Evolutionary conservation across 2,888 invertebrate species (phyloP), one percentile per base, ranked within the genome.

Genomic region (Eugnorisma glareosa): DNA sequence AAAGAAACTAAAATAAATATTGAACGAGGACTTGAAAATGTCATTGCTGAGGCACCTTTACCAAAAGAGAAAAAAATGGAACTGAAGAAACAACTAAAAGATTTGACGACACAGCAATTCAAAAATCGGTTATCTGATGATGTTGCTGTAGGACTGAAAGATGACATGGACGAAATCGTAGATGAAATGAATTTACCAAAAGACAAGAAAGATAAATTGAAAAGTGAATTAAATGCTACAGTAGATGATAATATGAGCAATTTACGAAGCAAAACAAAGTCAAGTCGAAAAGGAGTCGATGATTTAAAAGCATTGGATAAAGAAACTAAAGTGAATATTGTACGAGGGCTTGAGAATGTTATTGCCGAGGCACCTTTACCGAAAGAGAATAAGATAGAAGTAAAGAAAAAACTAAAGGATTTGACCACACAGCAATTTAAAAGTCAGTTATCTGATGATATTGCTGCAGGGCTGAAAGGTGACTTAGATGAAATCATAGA

Each of bases 211-310:
- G 75, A 81, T 40, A 69, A 71, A 48, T 74, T 82, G 5, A 82
- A 82, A 67, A 77, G 64, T 10, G 70, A 77, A 8, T 64, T 91
- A 40, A 80, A 72, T 13, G 54, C 81, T 15, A 82, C 75, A 51
- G 48, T 43, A 4, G 54, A 73, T 0, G 24, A 73, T 0, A n/a
- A 73, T 35, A 1, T 73, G 21, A n/a, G 1, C 6, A 15, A 57
- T 2, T 74, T 71, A 1, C 28, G 8, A 63, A 21, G 1, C 6
- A n/a, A n/a, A 63, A 37, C 37, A 13, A 7, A 63, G 15, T 8
- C 37, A 13, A 37, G 6, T 37, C 3, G 4, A 37, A 37, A 37
- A 4, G 1, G 6, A 31, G 0, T 21, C 21, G 31, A 1, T 37
- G 24, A 35, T 5, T 5, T 24, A 24, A 63, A 37, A 37, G 24